Evolutionary conservation across 2,797 vertebrate species (phyloP), one percentile per base, ranked within the genome.

Genomic region (Echeneis naucrates): DNA sequence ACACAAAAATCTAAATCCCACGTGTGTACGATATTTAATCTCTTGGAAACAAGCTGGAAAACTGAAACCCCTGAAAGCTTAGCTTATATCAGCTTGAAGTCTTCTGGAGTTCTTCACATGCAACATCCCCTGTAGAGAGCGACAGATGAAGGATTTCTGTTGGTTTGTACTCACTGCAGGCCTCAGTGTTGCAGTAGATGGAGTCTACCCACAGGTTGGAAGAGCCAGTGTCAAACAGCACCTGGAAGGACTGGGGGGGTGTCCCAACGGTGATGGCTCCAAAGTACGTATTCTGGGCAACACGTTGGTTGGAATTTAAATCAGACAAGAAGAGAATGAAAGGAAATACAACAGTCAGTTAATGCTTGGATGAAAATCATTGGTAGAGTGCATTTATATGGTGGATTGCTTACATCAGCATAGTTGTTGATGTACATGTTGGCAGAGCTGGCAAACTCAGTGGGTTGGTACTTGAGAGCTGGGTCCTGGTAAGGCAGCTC

Each of bases 371-470:
- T 50, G 6, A 52, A 30, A 50, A 48, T 12, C 2, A 14, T 51
- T 23, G 23, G 24, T 30, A 2, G 1, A 9, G 3, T 6, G 30
- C 24, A 24, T 32, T 24, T 56, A 16, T 58, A 10, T 30, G 19
- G 42, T 2, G 21, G 56, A 32, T 62, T 51, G 88, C 92, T 92
- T 88, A 95, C 94, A 48, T 94, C 89, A 82, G 94, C 79, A 8
- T 95, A 94, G 88, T 92, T 95, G 70, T 88, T 85, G n/a, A 95
- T 87, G 13, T 94, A 90, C 77, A 95, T 91, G 0, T 65, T 61
- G 69, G 84, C 88, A 0, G 85, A 65, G 71, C 56, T 26, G 4
- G 67, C 51, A 0, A 82, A 47, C 54, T 85, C 72, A 42, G 69
- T 44, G 4, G 59, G 23, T 50, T 71, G 72, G 74, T 92, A 95